Percentiles rank a stretch among this genome's conserved stretches.
These are phyloP conservation scores for Ctenomys sociabilis DNA, from an alignment of 2,113 vertebrate species.

Conservation along the genomic window DNA sequence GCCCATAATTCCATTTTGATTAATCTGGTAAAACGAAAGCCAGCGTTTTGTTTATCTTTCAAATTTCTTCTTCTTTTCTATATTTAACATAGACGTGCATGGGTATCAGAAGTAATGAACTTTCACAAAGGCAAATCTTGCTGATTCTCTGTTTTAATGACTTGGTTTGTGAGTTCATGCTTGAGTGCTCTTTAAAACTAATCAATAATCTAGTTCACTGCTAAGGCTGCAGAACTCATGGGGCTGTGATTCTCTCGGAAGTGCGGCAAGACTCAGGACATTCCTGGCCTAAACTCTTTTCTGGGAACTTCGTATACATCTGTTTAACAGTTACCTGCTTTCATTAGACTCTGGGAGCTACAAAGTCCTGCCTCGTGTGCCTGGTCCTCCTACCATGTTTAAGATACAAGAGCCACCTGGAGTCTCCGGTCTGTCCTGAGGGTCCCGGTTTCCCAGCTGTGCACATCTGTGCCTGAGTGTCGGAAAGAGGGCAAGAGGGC, in stretches of 20 bases:
- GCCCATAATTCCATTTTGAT: not conserved
- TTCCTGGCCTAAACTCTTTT: not conserved
- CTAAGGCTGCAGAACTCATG: not conserved
- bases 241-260: not conserved
- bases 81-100: not conserved
- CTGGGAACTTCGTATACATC: not conserved
- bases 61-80: not conserved
- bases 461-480: not conserved
- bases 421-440: slow-evolving; percentile 34
- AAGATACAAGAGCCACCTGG: not conserved
- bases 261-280: not conserved
- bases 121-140: not conserved
- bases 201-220: not conserved
- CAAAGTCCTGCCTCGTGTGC: not conserved
- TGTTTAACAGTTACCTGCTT: not conserved
- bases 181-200: not conserved
- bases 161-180: not conserved
- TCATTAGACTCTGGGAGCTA: too few relatives aligned
- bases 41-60: not conserved
- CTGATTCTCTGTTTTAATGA: not conserved
- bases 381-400: not conserved
- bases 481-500: not conserved
- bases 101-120: not conserved
- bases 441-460: slow-evolving; percentile 61
- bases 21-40: not conserved